These are phyloP conservation scores for Erythrocebus patas DNA, from an alignment of 2,113 vertebrate species.

Conservation along the genomic window DNA sequence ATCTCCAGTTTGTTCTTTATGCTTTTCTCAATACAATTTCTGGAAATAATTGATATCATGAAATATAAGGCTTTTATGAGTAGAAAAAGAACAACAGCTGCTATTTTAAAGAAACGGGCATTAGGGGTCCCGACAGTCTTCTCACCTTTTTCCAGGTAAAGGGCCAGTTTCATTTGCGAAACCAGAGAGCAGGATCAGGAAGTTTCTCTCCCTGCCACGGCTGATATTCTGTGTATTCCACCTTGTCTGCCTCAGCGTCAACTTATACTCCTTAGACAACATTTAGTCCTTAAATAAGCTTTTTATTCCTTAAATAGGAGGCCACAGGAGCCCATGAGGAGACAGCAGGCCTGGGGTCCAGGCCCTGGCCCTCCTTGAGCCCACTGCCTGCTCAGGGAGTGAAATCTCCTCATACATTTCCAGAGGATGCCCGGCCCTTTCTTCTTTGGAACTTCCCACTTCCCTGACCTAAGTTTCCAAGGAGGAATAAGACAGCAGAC, in stretches of 20 bases:
- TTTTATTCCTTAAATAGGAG: background rate
- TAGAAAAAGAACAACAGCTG: background rate
- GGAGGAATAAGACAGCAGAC: background rate
- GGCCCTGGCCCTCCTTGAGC: background rate
- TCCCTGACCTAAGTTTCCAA: background rate
- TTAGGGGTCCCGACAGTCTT: background rate
- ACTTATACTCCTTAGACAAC: background rate
- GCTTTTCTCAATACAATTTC: background rate
- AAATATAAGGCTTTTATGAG: background rate
- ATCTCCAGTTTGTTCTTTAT: background rate
- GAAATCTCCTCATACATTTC: background rate
- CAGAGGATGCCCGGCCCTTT: background rate
- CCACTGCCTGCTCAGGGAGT: no score
- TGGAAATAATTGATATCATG: background rate
- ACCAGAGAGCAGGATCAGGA: background rate
- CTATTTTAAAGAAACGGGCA: background rate
- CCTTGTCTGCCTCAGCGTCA: background rate
- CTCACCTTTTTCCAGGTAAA: background rate
- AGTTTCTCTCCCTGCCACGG: background rate
- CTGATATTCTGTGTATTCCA: background rate
- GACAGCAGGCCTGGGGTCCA: background rate
- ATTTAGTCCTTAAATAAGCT: background rate
- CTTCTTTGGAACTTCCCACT: background rate
- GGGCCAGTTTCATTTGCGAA: background rate
- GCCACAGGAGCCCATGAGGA: accelerated